A percentile compares a stretch with the other conserved stretches of the same genome.
These are phyloP conservation scores for Neopipo cinnamomea DNA, from an alignment of 2,113 vertebrate genomes.

Conservation along the genomic window DNA sequence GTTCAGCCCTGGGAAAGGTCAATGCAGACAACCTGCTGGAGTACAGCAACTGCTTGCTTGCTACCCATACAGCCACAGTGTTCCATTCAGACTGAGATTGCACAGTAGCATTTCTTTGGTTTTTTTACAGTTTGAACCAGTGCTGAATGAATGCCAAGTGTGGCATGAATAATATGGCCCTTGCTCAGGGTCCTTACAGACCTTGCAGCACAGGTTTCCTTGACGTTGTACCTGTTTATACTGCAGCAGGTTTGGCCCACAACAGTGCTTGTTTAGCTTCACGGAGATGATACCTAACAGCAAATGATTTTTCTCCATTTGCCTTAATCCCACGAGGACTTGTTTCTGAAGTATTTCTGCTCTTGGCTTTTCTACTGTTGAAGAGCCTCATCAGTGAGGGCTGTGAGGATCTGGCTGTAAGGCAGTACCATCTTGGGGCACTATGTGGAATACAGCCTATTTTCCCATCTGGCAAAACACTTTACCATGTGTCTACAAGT, in stretches of 20 bases:
- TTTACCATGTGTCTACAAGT: accelerated
- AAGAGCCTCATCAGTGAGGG: neutral
- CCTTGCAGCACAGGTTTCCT: neutral
- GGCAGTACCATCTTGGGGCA: neutral
- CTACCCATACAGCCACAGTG: neutral
- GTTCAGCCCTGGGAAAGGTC: neutral
- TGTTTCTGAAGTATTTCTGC: neutral
- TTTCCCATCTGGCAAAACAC: neutral
- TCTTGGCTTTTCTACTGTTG: neutral
- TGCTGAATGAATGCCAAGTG: neutral
- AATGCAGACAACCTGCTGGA: neutral
- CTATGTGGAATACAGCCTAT: accelerated
- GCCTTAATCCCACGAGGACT: neutral
- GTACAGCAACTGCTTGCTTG: neutral
- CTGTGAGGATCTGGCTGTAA: accelerated
- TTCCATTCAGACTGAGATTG: neutral
- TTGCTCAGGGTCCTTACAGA: neutral
- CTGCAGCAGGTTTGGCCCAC: neutral
- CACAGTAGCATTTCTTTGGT: neutral
- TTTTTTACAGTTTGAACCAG: neutral
- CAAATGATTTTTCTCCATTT: accelerated
- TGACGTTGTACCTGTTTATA: neutral
- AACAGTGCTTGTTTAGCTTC: accelerated
- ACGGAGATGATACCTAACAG: neutral
- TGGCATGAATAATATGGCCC: accelerated